Evolutionary conservation across 2,888 invertebrate species (phyloP), one percentile per base, ranked within the genome.

Genomic region (Phytoseiulus persimilis): DNA sequence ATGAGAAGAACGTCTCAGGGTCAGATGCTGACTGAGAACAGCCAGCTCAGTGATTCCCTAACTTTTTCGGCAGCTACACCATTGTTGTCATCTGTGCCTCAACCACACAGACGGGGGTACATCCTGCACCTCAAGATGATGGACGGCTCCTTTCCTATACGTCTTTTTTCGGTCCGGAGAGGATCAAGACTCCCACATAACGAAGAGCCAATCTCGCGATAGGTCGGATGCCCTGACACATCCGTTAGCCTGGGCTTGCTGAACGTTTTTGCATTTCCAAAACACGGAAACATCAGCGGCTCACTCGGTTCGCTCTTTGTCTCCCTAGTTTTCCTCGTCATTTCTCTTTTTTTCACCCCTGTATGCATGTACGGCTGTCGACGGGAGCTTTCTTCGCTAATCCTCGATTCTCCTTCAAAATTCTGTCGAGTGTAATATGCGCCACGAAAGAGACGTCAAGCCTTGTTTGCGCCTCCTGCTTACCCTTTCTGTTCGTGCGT

Each of bases 201-300:
- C n/a, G n/a, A n/a, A n/a, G n/a, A n/a, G n/a, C n/a, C n/a, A n/a
- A n/a, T n/a, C n/a, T n/a, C n/a, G n/a, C n/a, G n/a, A n/a, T n/a
- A n/a, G n/a, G n/a, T n/a, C n/a, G n/a, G n/a, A n/a, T n/a, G n/a
- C n/a, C n/a, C n/a, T n/a, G n/a, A n/a, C n/a, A n/a, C n/a, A n/a
- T n/a, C n/a, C n/a, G n/a, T n/a, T n/a, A n/a, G n/a, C n/a, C n/a
- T n/a, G n/a, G n/a, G n/a, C n/a, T n/a, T n/a, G n/a, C n/a, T n/a
- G n/a, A n/a, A n/a, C n/a, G n/a, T n/a, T n/a, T 33, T 87, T 87
- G 87, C 87, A 33, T 87, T 87, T 87, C n/a, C 87, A 87, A 33
- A 6, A 33, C 87, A 33, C 87, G 18, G 33, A 87, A 87, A 87
- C 33, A 31, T n/a, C 32, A 33, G n/a, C 87, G 65, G 1, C 18